A percentile compares a stretch with the other conserved stretches of the same genome.
phyloP scores from a whole-genome alignment of 2,888 invertebrate species.

The Rapana venosa region DNA sequence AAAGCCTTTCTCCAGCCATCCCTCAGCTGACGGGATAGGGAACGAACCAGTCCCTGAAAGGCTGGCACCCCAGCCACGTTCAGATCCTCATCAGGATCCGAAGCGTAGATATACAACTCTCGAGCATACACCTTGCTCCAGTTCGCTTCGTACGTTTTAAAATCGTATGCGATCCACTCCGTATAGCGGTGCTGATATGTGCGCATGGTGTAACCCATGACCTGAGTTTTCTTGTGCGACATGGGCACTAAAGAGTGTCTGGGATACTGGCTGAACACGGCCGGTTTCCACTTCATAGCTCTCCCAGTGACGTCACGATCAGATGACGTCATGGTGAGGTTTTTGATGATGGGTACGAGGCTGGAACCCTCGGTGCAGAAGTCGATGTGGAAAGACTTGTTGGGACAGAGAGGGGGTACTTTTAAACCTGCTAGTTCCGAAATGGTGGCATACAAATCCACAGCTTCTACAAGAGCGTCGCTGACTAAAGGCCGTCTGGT shows the following conservation, averaged over 20 bases:
- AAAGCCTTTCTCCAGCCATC: conserved; percentile 62
- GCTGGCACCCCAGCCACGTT: conserved; percentile 82
- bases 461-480: conserved; percentile 84
- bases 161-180: conserved; percentile 88
- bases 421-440: conserved; percentile 85
- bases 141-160: conserved; percentile 81
- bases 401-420: conserved; percentile 81
- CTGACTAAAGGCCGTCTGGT: neutral
- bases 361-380: conserved; percentile 73
- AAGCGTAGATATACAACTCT: conserved; percentile 88
- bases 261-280: conserved; percentile 91
- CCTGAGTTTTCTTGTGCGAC: conserved; percentile 87
- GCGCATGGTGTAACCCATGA: conserved; percentile 92
- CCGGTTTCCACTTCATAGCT: conserved; percentile 74
- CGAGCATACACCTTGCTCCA: conserved; percentile 85
- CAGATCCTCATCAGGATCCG: conserved; percentile 85
- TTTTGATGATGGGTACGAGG: conserved; percentile 63
- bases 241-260: conserved; percentile 86
- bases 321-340: conserved; percentile 36
- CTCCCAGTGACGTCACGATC: neutral
- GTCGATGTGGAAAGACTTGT: conserved; percentile 55
- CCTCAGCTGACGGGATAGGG: conserved; percentile 60
- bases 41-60: conserved; percentile 54
- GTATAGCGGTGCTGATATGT: conserved; percentile 87
- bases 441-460: conserved; percentile 92